These are phyloP conservation scores for Chelon auratus DNA, from an alignment of 2,797 vertebrate genomes.

Conservation along the genomic window DNA sequence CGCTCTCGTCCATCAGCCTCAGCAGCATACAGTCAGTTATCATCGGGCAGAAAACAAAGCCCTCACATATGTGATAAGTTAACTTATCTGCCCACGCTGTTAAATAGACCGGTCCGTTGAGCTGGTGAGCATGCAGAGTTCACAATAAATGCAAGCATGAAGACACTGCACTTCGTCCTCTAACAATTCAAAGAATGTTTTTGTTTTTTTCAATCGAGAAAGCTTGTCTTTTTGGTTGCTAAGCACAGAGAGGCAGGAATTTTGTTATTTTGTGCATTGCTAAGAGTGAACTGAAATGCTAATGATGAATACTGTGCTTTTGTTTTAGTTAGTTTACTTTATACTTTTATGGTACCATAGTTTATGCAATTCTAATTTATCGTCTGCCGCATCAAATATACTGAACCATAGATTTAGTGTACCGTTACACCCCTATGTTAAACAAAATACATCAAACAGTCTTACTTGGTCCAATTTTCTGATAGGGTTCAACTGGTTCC, in stretches of 20 bases:
- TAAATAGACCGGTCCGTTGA: no score
- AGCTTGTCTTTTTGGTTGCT: no score
- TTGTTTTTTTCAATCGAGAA: neutral
- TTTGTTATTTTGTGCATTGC: no score
- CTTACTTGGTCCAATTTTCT: constrained; percentile 99
- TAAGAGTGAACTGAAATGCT: no score
- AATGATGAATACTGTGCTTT: no score
- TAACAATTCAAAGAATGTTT: neutral
- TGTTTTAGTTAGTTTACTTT: no score
- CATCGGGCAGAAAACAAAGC: no score
- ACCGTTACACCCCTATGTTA: neutral
- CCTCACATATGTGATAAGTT: no score
- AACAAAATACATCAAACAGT: constrained; percentile 45
- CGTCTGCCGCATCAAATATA: neutral
- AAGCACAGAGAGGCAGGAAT: no score
- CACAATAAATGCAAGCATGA: neutral
- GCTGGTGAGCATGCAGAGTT: neutral
- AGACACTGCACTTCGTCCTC: neutral
- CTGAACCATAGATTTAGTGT: neutral
- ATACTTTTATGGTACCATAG: neutral
- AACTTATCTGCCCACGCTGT: no score
- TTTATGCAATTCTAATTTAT: neutral
- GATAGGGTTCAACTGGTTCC: constrained; percentile 92
- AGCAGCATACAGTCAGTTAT: no score
- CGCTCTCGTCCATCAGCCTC: neutral